Evolutionary conservation across 1,140 invertebrate genomes (phyloP), one percentile per base, ranked within the genome.

Genomic region (Brachionus calyciflorus): DNA sequence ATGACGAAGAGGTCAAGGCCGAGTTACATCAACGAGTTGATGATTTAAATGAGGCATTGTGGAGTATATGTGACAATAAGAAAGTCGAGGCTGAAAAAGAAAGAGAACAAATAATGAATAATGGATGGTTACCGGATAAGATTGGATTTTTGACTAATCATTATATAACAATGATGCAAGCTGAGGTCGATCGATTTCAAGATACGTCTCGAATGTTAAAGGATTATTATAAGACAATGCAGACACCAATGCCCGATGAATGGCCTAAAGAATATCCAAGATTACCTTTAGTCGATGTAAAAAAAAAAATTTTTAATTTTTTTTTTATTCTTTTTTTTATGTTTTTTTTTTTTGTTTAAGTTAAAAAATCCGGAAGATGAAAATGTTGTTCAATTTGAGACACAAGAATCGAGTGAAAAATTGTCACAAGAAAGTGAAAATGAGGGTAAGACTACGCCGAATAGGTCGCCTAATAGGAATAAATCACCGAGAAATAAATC

Each of bases 221-320:
- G 57, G 84, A 85, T 78, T 85, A 85, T 63, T 85, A 85, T 78
- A 78, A 80, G 21, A 82, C 81, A 3, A 84, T 85, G 83, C 83
- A 85, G 53, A 83, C 81, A 14, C 81, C 80, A 19, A 82, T 84
- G 40, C 84, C 84, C 37, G 84, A 84, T 77, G 81, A 81, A 40
- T 78, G 81, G 6, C 81, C 81, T 77, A 3, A 78, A 19, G 81
- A 83, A 46, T 84, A 81, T 79, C 76, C 81, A 7, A 80, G 84
- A 78, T 30, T 85, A 49, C 83, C 84, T 44, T 77, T 85, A 5
- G 78, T 85, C 48, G 84, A 85, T 81, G 82, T 85, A 79, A n/a
- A n/a, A n/a, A n/a, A n/a, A n/a, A n/a, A n/a, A n/a, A 73, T 44
- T 68, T 17, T 21, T 46, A 41, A 24, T 41, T 17, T 44, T 68